phyloP scores from a whole-genome alignment of 2,113 vertebrate genomes.

The Pseudorhombus dupliciocellatus region DNA sequence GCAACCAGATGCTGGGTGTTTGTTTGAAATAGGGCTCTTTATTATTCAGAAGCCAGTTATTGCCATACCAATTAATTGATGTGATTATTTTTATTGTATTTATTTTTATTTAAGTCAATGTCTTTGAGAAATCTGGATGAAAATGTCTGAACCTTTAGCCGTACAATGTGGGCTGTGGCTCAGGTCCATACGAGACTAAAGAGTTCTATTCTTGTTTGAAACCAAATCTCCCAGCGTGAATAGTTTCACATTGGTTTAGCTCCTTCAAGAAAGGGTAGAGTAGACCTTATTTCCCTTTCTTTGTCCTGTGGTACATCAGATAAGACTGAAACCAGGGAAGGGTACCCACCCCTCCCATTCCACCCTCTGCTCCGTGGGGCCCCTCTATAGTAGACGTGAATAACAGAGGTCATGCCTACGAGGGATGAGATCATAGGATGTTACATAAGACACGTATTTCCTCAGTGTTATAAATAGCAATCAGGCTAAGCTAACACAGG shows the following conservation, averaged over 20 bases:
- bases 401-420: slow-evolving; percentile 36
- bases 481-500: not conserved
- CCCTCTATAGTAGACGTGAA: slow-evolving; percentile 48
- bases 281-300: slow-evolving; percentile 7
- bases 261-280: slow-evolving; percentile 24
- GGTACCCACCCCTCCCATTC: slow-evolving; percentile 36
- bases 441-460: slow-evolving; percentile 37
- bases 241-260: slow-evolving; percentile 15
- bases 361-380: slow-evolving; percentile 10
- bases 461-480: not conserved
- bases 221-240: slow-evolving; percentile 21
- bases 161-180: not conserved
- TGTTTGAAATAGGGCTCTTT: too few species aligned
- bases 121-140: not conserved
- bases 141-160: not conserved
- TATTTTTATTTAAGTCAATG: not conserved
- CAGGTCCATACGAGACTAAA: not conserved
- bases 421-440: slow-evolving; percentile 47
- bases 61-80: not conserved
- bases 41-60: not conserved
- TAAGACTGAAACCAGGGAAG: slow-evolving; percentile 36
- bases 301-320: slow-evolving; percentile 54
- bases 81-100: not conserved
- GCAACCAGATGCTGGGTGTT: too few species aligned
- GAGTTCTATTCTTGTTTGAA: slow-evolving; percentile 10